phyloP scores from a whole-genome alignment of 2,888 invertebrate species.

The Cecidostiba fungosa region DNA sequence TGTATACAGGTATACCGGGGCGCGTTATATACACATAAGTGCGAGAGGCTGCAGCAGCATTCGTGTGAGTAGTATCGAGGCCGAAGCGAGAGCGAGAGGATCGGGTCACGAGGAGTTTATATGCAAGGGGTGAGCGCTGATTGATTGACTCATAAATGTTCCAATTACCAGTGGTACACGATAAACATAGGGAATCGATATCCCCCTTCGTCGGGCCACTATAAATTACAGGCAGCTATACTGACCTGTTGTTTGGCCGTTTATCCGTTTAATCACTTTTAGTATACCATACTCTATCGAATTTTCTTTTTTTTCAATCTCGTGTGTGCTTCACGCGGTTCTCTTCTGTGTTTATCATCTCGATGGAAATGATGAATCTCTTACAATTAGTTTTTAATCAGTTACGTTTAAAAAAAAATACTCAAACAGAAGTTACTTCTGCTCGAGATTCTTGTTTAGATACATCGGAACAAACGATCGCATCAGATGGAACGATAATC shows the following conservation, averaged over 20 bases:
- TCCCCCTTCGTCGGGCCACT: neutral
- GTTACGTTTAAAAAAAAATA: too few relatives aligned
- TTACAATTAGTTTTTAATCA: neutral
- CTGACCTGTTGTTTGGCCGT: slow-evolving; percentile 34
- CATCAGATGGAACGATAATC: slow-evolving; percentile 47
- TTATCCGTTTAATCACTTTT: slow-evolving; percentile 23
- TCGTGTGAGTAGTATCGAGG: neutral
- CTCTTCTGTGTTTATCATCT: too few relatives aligned
- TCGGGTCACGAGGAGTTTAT: slow-evolving; percentile 26
- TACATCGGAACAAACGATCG: slow-evolving; percentile 47
- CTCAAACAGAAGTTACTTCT: slow-evolving; percentile 30
- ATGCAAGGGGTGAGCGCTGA: slow-evolving; percentile 67
- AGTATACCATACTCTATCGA: neutral
- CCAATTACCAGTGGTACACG: slow-evolving; percentile 60
- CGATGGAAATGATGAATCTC: too few relatives aligned
- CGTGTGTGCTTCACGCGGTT: too few relatives aligned
- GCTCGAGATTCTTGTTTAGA: slow-evolving; percentile 62
- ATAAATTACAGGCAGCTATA: slow-evolving; percentile 50
- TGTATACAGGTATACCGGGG: neutral
- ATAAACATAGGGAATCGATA: slow-evolving; percentile 47
- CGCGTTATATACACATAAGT: neutral
- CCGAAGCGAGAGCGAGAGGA: slow-evolving; percentile 14
- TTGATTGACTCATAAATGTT: slow-evolving; percentile 76
- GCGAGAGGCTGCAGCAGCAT: neutral
- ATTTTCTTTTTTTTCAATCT: neutral